Base-by-base conservation (phyloP, 2,888 invertebrate genomes). In the Papilio protenor region DNA sequence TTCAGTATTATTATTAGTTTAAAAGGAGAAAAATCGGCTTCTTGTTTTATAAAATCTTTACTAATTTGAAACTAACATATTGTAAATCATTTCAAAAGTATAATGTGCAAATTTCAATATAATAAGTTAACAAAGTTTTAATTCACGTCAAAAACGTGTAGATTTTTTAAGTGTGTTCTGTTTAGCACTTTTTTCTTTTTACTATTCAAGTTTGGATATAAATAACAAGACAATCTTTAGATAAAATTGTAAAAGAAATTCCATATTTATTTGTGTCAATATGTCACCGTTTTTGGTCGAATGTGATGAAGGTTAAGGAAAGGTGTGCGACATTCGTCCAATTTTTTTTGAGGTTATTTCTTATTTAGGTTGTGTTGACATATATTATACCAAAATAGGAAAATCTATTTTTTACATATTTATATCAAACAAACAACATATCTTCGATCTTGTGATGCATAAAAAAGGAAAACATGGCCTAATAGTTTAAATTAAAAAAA, bases 341-440 rank as follows among this genome's bases (percentile, higher is more conserved):
- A 77, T 77, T 77, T 77, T 77, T 57, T 14, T 16, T n/a, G n/a
- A 77, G 77, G 57, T 77, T 73, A 73, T 77, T 73, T 73, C 77
- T 52, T 73, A 66, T 55, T 77, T 77, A 73, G 45, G 33, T 52
- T 23, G 18, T 77, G 47, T 77, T 69, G 66, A 69, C 66, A 47
- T 45, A 69, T n/a, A n/a, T n/a, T n/a, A n/a, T 27, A 21, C 23
- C 21, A 59, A 75, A 75, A 75, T 69, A 40, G n/a, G 45, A 69
- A 69, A 69, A 75, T 18, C n/a, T 40, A 33, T 18, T 55, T 57
- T 33, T 73, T 21, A 73, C 14, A 69, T 10, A 4, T 73, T n/a
- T 49, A 0, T 18, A 27, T 66, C 16, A n/a, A 18, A 66, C 40
- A 59, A n/a, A n/a, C n/a, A 55, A 55, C 70, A 12, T 33, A 16